These are phyloP conservation scores for Crocuta crocuta DNA, from an alignment of 2,113 vertebrate species.

Conservation along the genomic window DNA sequence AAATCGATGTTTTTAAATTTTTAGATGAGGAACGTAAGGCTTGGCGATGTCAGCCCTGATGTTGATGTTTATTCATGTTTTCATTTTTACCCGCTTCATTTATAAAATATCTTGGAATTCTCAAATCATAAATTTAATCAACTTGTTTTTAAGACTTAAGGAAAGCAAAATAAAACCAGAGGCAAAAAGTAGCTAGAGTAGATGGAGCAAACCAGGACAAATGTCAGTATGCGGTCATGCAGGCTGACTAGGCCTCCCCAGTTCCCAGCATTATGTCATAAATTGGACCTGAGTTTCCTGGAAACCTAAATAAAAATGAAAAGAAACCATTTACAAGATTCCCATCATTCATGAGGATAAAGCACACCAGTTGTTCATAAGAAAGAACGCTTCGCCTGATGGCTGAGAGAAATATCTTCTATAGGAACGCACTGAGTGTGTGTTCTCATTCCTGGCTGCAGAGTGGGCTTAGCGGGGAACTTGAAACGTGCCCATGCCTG, in stretches of 20 bases:
- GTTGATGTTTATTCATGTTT: neutral
- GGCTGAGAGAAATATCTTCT: neutral
- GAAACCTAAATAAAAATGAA: neutral
- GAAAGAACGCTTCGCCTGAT: neutral
- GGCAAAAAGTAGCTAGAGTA: neutral
- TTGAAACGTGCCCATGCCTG: neutral
- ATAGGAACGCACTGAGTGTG: neutral
- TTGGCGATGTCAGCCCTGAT: neutral
- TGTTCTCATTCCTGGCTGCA: neutral
- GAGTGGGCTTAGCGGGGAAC: neutral
- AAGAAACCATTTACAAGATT: neutral
- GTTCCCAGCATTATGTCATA: neutral
- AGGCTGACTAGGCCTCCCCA: neutral
- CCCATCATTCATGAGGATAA: neutral
- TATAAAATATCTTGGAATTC: slow-evolving; percentile 14
- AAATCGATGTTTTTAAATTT: neutral
- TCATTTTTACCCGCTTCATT: slow-evolving; percentile 5
- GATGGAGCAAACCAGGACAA: neutral
- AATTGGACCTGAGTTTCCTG: neutral
- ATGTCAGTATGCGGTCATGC: too few species aligned
- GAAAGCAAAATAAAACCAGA: neutral
- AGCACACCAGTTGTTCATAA: neutral
- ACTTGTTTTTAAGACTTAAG: neutral
- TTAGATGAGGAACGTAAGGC: slow-evolving; percentile 2
- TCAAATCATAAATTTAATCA: neutral